Percentiles rank a stretch among this genome's conserved stretches.
Conservation (phyloP, 1,140 invertebrate species). For the Adoxophyes honmai region DNA sequence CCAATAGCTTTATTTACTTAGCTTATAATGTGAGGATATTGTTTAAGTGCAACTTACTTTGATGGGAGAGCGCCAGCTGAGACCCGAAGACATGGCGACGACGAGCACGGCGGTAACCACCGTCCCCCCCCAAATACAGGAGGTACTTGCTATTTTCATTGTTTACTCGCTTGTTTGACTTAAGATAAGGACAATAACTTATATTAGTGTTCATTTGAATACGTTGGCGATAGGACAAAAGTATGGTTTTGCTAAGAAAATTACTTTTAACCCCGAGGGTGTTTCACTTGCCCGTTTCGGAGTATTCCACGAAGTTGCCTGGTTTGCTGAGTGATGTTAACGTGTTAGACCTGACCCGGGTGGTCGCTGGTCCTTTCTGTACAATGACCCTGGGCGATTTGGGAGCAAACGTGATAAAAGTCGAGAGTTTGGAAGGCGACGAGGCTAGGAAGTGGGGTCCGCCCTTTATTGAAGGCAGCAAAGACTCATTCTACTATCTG, state of each 20-base stretch:
- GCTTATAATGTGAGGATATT: constrained; percentile 46
- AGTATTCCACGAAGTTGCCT: constrained; percentile 61
- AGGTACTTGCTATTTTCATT: constrained; percentile 52
- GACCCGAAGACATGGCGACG: constrained; percentile 60
- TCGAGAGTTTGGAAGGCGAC: constrained; percentile 90
- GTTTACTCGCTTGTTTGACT: constrained; percentile 30
- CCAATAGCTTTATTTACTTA: constrained; percentile 8
- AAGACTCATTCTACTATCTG: constrained; percentile 91
- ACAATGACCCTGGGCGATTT: constrained; percentile 96
- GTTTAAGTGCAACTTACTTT: constrained; percentile 27
- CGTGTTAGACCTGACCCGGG: constrained; percentile 90
- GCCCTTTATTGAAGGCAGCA: constrained; percentile 86
- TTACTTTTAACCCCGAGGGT: neutral
- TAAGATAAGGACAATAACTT: neutral
- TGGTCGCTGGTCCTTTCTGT: constrained; percentile 91
- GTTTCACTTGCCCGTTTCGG: constrained; percentile 19
- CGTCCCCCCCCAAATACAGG: constrained; percentile 53
- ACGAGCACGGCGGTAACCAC: constrained; percentile 64
- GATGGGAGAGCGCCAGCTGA: constrained; percentile 55
- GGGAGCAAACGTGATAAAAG: constrained; percentile 96
- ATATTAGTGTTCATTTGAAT: constrained; percentile 7
- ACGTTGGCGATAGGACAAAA: constrained; percentile 8
- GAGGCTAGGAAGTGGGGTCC: constrained; percentile 96
- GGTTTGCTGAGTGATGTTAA: constrained; percentile 79
- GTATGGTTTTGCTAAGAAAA: constrained; percentile 20